phyloP scores from a whole-genome alignment of 2,888 invertebrate species.

The Eilema caniola region DNA sequence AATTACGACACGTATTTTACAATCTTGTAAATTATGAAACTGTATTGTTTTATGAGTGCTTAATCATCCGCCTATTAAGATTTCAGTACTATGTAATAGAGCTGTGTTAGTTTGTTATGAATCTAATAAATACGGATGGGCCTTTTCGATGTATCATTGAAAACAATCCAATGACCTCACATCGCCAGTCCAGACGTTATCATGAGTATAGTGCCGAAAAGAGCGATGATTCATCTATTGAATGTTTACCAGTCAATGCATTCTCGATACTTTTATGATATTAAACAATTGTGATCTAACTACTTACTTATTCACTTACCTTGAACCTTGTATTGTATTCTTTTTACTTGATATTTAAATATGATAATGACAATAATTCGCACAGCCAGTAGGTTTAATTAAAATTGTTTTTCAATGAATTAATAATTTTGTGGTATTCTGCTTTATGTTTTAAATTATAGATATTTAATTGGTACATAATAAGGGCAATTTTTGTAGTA shows the following conservation, averaged over 20 bases:
- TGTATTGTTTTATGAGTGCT: conserved; percentile 36
- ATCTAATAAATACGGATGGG: not conserved
- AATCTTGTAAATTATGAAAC: conserved; percentile 33
- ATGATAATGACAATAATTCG: conserved; percentile 20
- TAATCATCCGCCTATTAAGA: not conserved
- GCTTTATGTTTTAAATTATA: not conserved
- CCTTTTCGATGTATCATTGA: not conserved
- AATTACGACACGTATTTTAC: conserved; percentile 47
- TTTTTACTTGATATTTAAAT: conserved; percentile 17
- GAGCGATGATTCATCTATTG: conserved; percentile 40
- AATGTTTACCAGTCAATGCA: conserved; percentile 19
- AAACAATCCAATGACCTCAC: conserved; percentile 42
- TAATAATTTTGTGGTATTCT: not conserved
- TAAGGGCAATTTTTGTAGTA: not conserved
- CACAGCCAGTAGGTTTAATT: not conserved
- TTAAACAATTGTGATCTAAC: conserved; percentile 4
- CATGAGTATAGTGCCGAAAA: conserved; percentile 12
- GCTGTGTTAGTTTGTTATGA: not conserved
- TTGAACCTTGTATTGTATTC: conserved; percentile 13
- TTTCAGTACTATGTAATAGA: not conserved
- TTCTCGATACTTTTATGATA: not conserved
- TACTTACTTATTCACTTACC: conserved; percentile 19
- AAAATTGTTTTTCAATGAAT: not conserved
- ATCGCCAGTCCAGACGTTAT: conserved; percentile 23
- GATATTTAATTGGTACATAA: not conserved